Conservation (phyloP, 2,888 invertebrate species). For the Sycophila texana region DNA sequence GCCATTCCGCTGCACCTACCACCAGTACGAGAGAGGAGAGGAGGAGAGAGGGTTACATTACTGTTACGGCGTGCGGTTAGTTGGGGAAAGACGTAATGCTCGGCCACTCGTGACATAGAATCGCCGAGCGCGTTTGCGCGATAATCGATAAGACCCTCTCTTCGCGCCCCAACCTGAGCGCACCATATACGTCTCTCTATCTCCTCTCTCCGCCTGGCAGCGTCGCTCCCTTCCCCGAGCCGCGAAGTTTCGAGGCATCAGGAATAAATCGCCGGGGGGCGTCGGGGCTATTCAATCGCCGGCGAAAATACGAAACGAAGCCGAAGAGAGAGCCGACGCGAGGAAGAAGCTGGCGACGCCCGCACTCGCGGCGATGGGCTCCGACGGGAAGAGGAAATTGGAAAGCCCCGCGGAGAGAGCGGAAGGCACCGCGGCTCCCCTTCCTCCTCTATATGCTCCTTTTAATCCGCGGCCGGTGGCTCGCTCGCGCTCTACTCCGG, state of each 20-base stretch:
- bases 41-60: background rate
- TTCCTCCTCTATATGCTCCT: no score
- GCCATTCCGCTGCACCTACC: background rate
- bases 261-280: background rate
- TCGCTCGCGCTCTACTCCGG: constrained; percentile 8
- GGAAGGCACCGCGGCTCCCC: no score
- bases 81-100: constrained; percentile 14
- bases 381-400: constrained; percentile 65
- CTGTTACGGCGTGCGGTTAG: background rate
- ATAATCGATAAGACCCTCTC: background rate
- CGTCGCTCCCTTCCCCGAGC: no score
- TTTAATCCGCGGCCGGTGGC: constrained; percentile 59
- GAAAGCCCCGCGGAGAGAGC: constrained; percentile 60
- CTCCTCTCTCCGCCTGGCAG: background rate
- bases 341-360: constrained; percentile 41
- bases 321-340: background rate
- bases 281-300: background rate
- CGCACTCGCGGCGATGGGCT: constrained; percentile 6
- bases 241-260: background rate
- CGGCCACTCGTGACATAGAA: constrained; percentile 11
- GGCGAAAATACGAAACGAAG: background rate
- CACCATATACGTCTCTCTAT: background rate
- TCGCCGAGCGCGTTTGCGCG: constrained; percentile 1
- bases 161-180: background rate
- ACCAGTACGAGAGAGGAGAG: background rate